Base-by-base conservation (phyloP, 2,888 invertebrate species). In the Phyllotreta cruciferae region DNA sequence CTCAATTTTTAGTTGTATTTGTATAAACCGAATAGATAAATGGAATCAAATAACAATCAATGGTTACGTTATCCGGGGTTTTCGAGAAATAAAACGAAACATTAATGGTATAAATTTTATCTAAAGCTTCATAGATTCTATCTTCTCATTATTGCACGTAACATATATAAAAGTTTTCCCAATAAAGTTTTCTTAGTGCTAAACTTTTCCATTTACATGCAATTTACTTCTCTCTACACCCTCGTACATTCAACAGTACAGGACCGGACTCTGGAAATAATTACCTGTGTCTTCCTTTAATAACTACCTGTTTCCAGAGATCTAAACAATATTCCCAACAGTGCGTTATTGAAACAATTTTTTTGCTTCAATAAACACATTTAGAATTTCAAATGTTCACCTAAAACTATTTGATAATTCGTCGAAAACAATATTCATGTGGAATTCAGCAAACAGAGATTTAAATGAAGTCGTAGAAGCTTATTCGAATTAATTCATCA, bases 171-270 rank as follows among this genome's bases (percentile, higher is more conserved):
- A 56, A 56, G 56, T 56, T 56, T 56, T 44, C 45, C 36, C 56
- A 56, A 56, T 56, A 47, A 56, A 56, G 56, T 56, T 56, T 56
- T 49, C 64, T 63, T 64, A 66, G 55, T 61, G 63, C 64, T 55
- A 57, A 63, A 64, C 52, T 66, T 68, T 68, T 57, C 62, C 42
- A 60, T 53, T 44, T 60, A 53, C 52, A 60, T 52, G 44, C 52
- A 42, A 60, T 53, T 60, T 60, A 45, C 52, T 60, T 37, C 41
- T 54, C 11, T 47, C 34, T 54, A 34, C 39, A 9, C 56, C 56
- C 56, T 56, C 47, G 56, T 56, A 56, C 39, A 57, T 57, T n/a
- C 1, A 38, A 8, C 9, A 14, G 24, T 49, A 14, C 39, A 57
- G 57, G n/a, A 13, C 39, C 57, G 11, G 6, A 49, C 6, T 24